Base-by-base conservation (phyloP, 2,797 vertebrate species). In the Coranthus polyacanthus region DNA sequence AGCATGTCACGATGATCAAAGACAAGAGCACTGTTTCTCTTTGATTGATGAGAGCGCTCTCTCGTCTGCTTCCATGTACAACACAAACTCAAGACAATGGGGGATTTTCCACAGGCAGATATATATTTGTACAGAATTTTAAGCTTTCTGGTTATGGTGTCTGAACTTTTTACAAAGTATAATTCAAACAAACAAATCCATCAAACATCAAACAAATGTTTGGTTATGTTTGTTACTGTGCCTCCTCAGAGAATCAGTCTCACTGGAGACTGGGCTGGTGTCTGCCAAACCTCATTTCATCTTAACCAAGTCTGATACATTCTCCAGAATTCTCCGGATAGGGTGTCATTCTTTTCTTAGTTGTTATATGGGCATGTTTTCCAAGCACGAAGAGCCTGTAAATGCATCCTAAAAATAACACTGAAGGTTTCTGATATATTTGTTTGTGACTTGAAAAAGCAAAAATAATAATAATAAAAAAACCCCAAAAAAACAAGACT, bases 271-370 rank as follows among this genome's bases (percentile, higher is more conserved):
- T 60, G 39, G 4, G 16, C 60, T 44, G 21, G 54, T 56, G 49
- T 70, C 62, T 75, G 72, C 68, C 76, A 81, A 85, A 78, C 73
- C 38, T 70, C 38, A 82, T 80, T 82, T 81, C 44, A 74, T 74
- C 54, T 26, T 24, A 68, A 62, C 34, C 26, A 10, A 68, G 24
- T 74, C 41, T 54, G 62, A 78, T 69, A 53, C 26, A 43, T 46
- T 82, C 52, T 75, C 32, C 60, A 47, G 59, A 15, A 18, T 54
- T 72, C 47, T 49, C 43, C 6, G 0, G 45, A 57, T 32, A 24
- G 45, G 36, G 54, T 65, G 46, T 26, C 54, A 79, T 72, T 79
- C 20, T 45, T 67, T 47, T 47, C 39, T 60, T 44, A 72, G 29
- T 26, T 53, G 17, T 49, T 57, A 34, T 53, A 49, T 26, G 26